Conservation (phyloP, 1,140 invertebrate genomes). For the Homarus americanus region DNA sequence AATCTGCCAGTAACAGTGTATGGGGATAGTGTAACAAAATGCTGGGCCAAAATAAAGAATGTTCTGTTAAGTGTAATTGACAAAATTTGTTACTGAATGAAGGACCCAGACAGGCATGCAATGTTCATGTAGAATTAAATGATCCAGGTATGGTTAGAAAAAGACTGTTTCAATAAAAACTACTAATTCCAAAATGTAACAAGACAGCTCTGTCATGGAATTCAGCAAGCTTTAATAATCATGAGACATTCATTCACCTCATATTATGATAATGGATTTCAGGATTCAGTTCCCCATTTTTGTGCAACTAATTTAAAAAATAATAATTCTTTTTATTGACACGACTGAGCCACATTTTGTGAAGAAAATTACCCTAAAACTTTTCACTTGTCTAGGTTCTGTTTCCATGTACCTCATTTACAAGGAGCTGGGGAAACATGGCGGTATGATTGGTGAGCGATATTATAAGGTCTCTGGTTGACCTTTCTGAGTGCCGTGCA, state of each 20-base stretch:
- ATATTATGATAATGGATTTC: neutral
- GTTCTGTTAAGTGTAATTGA: too few relatives aligned
- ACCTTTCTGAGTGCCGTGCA: neutral
- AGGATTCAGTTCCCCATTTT: neutral
- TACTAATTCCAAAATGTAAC: neutral
- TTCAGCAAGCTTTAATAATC: neutral
- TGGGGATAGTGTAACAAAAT: too few relatives aligned
- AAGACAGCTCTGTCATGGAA: neutral
- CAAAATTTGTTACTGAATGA: neutral
- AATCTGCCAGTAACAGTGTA: too few relatives aligned
- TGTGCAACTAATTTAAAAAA: neutral
- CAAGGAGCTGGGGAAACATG: conserved; percentile 54
- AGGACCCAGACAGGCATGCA: neutral
- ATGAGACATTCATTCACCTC: neutral
- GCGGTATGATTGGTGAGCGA: conserved; percentile 53
- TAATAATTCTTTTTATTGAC: neutral
- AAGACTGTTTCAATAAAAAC: neutral
- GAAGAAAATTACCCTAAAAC: neutral
- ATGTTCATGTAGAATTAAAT: too few relatives aligned
- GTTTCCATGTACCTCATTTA: conserved; percentile 41
- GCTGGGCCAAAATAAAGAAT: too few relatives aligned
- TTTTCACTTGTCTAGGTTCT: conserved; percentile 51
- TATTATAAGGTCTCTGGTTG: neutral
- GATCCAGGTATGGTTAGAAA: too few relatives aligned
- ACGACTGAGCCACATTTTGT: neutral